Evolutionary conservation across 2,113 vertebrate genomes (phyloP).

Genomic region (Hirundichthys speculiger): DNA sequence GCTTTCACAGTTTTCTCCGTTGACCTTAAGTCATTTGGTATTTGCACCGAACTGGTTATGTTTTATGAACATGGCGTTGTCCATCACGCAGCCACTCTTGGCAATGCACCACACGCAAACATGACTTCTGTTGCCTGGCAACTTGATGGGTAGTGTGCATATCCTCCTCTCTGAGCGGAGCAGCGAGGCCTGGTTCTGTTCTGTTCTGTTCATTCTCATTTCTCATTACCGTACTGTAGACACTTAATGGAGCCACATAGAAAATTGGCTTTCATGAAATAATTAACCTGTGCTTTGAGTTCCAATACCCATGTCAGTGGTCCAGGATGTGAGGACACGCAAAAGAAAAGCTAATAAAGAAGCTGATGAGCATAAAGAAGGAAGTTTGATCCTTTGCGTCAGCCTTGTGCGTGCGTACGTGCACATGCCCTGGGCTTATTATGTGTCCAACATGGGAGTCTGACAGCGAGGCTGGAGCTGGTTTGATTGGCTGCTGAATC

Average conservation of each 20-base stretch:
- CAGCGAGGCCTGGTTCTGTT: constrained; percentile 65
- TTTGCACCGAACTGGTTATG: not conserved
- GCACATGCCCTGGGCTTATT: constrained; percentile 12
- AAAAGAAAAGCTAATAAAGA: constrained; percentile 29
- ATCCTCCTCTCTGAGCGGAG: constrained; percentile 52
- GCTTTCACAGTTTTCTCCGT: not conserved
- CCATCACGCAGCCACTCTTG: constrained; percentile 50
- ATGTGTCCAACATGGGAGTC: constrained; percentile 5
- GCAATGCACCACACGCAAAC: constrained; percentile 67
- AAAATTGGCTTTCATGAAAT: constrained; percentile 65
- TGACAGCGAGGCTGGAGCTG: constrained; percentile 17
- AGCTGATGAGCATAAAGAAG: constrained; percentile 37
- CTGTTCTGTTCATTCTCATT: constrained; percentile 61
- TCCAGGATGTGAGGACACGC: constrained; percentile 28
- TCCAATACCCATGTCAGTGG: constrained; percentile 29
- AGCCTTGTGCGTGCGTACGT: not conserved
- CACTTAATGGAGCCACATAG: constrained; percentile 45
- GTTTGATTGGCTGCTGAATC: not conserved
- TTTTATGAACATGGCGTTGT: constrained; percentile 34
- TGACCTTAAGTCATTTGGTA: constrained; percentile 4
- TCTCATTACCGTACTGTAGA: constrained; percentile 66
- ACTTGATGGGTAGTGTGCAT: constrained; percentile 62
- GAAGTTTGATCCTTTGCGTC: constrained; percentile 15
- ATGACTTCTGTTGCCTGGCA: constrained; percentile 74
- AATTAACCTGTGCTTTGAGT: constrained; percentile 50